Evolutionary conservation across 1,140 invertebrate genomes (phyloP), one percentile per base, ranked within the genome.

Genomic region (Ectropis grisescens): DNA sequence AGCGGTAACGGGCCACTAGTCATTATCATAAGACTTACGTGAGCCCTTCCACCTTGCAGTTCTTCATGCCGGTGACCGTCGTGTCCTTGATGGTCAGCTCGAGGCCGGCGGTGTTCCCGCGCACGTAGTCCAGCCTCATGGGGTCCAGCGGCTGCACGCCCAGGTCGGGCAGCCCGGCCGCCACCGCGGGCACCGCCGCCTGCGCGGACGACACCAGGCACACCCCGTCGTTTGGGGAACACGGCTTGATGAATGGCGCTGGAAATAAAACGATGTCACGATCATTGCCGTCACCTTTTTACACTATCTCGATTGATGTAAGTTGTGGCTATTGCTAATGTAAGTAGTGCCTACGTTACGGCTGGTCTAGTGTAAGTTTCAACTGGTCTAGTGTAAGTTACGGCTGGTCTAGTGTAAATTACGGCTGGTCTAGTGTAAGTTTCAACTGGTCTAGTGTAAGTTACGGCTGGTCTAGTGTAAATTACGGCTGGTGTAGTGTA

Each of bases 211-310:
- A 25, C 13, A 57, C 10, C 1, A 67, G 19, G 42, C 78, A 82
- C 0, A 41, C 33, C 0, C 36, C 34, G 41, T 78, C 70, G 0
- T 47, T 56, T 1, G 27, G 15, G 24, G 58, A 60, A 39, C 76
- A 81, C 30, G 58, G 64, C 12, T 37, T 65, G 25, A 79, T 59
- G 46, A 62, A 72, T 2, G 56, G 52, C 1, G 59, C 74, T 74
- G 47, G 7, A 27, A 36, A 7, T n/a, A 42, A 48, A 34, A 15
- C 9, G 9, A 22, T 22, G 9, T 5, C 9, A 22, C 9, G 9
- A 37, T 22, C 7, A 32, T 11, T 27, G 1, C 22, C 11, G 4
- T 12, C 4, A 11, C 13, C 16, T 24, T 31, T 15, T 9, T 16
- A 24, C 19, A 28, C n/a, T n/a, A n/a, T n/a, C n/a, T n/a, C n/a